Base-by-base conservation (phyloP, 1,140 invertebrate species). In the Trissolcus basalis region DNA sequence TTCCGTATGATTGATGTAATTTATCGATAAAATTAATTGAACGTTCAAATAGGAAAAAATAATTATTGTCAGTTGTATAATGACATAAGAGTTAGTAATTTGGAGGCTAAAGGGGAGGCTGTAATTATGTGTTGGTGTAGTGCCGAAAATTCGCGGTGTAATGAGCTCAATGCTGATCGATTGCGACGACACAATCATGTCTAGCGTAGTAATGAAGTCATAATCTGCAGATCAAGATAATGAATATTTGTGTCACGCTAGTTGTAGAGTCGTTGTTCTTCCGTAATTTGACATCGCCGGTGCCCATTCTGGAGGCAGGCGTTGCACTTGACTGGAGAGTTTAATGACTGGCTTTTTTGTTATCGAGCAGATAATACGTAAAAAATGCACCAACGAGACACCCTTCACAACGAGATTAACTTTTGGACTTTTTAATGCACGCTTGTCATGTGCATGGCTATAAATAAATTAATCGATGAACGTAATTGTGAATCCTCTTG, bases 281-380 rank as follows among this genome's bases (percentile, higher is more conserved):
- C 55, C 55, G 61, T 51, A 76, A 76, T 76, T 76, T 70, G 73
- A 70, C 72, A 76, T 76, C 60, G 73, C 60, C n/a, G n/a, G 9
- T 39, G 9, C 36, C 9, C 9, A 39, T 39, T 39, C 36, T 39
- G 36, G 13, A 27, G 1, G 44, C 8, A 44, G 48, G 47, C n/a
- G 48, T 7, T 32, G 19, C 51, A 58, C 63, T 68, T 43, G 32
- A 68, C 11, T 45, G 48, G 48, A 43, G 45, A 44, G 39, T 68
- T 68, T 61, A 74, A 68, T 74, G 61, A 59, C 55, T 32, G 44
- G 32, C 54, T 65, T 44, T 55, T 72, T 54, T 65, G 14, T 54
- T 43, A 73, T 53, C 53, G 11, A n/a, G 12, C 16, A 10, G 49
- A 58, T 64, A 65, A 54, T 19, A 41, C 19, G 19, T 43, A 15